Conservation (phyloP, 2,113 vertebrate species). For the Corythaixoides concolor region DNA sequence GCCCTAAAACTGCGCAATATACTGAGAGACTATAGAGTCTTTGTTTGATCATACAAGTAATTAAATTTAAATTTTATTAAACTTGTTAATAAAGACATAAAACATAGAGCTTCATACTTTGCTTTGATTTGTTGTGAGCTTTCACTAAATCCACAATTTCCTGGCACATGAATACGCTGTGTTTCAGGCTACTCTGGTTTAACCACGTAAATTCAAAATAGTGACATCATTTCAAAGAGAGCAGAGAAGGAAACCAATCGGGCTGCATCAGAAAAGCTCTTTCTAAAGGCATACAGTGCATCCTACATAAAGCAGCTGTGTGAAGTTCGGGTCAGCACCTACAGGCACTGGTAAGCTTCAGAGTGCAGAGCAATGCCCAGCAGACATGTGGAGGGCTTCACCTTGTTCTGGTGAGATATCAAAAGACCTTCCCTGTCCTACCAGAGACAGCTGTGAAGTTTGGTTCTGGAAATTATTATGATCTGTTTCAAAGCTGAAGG, state of each 20-base stretch:
- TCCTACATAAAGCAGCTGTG: background rate
- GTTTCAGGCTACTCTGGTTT: conserved; percentile 1
- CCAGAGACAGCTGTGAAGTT: background rate
- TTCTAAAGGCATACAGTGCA: background rate
- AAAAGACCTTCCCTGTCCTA: background rate
- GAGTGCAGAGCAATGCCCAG: background rate
- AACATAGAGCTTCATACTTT: background rate
- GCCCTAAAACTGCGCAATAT: background rate
- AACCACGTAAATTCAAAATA: conserved; percentile 1
- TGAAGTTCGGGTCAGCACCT: background rate
- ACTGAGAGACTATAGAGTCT: background rate
- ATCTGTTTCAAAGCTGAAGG: background rate
- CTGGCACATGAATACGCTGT: background rate
- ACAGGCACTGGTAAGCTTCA: background rate
- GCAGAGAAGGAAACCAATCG: background rate
- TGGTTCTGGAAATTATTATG: background rate
- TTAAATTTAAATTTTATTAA: conserved; percentile 44
- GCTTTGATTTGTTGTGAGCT: conserved; percentile 33
- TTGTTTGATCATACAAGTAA: conserved; percentile 58
- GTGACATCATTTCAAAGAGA: background rate
- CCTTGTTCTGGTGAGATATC: background rate
- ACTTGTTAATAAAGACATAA: conserved; percentile 31
- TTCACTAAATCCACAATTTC: conserved; percentile 38
- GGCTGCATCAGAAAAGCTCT: background rate
- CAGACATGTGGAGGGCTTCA: background rate